These are phyloP conservation scores for Poeciliopsis occidentalis DNA, from an alignment of 2,113 vertebrate genomes.

Conservation along the genomic window DNA sequence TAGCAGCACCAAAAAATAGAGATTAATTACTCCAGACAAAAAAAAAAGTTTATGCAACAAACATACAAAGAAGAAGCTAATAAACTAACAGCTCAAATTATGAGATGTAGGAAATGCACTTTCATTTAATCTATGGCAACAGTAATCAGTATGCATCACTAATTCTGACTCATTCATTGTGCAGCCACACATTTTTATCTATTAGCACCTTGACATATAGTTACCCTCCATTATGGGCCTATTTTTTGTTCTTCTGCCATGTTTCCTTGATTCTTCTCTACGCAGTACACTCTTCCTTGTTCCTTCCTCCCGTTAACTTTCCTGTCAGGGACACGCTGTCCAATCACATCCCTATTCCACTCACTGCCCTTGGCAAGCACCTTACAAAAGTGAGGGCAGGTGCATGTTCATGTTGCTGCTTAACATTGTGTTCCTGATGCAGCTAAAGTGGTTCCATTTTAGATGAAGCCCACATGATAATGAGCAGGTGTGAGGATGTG, in stretches of 20 bases:
- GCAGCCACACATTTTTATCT: neutral
- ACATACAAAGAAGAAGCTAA: no score
- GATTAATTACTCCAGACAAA: no score
- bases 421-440: conserved; percentile 52
- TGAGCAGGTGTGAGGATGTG: conserved; percentile 60
- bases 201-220: neutral
- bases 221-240: neutral
- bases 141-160: no score
- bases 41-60: no score
- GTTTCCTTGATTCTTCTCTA: neutral
- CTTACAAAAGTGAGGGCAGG: conserved; percentile 19
- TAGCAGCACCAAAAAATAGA: no score
- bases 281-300: neutral
- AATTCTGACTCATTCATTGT: neutral
- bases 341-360: conserved; percentile 49
- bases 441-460: conserved; percentile 43
- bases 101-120: no score
- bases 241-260: neutral
- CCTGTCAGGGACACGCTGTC: conserved; percentile 26
- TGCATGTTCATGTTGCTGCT: conserved; percentile 32
- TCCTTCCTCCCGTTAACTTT: neutral
- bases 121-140: no score
- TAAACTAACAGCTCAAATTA: no score
- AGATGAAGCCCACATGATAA: conserved; percentile 57
- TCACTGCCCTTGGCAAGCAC: conserved; percentile 29